phyloP scores from a whole-genome alignment of 2,888 invertebrate genomes.

The Tyria jacobaeae region DNA sequence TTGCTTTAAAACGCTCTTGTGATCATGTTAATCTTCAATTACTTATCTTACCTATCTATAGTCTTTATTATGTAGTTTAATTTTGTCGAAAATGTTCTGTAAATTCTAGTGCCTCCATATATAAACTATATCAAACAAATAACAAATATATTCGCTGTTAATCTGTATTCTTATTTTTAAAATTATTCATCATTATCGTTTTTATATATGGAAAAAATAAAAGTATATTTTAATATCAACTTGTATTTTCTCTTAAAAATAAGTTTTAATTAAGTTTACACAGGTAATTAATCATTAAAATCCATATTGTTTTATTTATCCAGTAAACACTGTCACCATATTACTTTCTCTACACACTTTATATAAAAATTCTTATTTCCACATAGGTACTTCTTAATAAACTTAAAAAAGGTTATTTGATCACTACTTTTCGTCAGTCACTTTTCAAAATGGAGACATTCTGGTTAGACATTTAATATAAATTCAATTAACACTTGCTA shows the following conservation, averaged over 20 bases:
- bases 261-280: too few species aligned
- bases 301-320: slow-evolving; percentile 29
- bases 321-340: slow-evolving; percentile 12
- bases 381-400: not conserved
- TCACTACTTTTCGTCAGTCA: not conserved
- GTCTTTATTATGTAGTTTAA: slow-evolving; percentile 37
- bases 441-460: not conserved
- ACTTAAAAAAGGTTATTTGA: not conserved
- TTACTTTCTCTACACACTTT: not conserved
- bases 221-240: slow-evolving; percentile 61
- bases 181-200: slow-evolving; percentile 43
- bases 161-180: slow-evolving; percentile 36
- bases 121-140: slow-evolving; percentile 60
- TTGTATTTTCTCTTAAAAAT: slow-evolving; percentile 57
- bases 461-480: not conserved
- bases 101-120: slow-evolving; percentile 67
- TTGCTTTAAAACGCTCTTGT: slow-evolving; percentile 39
- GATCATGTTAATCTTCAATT: slow-evolving; percentile 42
- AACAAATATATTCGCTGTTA: slow-evolving; percentile 61
- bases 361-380: slow-evolving; percentile 16
- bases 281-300: too few species aligned
- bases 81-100: slow-evolving; percentile 48
- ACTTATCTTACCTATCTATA: slow-evolving; percentile 20
- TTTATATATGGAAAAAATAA: slow-evolving; percentile 53
- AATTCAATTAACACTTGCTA: not conserved